Base-by-base conservation (phyloP, 2,888 invertebrate species). In the Hydrotaea cyrtoneurina region DNA sequence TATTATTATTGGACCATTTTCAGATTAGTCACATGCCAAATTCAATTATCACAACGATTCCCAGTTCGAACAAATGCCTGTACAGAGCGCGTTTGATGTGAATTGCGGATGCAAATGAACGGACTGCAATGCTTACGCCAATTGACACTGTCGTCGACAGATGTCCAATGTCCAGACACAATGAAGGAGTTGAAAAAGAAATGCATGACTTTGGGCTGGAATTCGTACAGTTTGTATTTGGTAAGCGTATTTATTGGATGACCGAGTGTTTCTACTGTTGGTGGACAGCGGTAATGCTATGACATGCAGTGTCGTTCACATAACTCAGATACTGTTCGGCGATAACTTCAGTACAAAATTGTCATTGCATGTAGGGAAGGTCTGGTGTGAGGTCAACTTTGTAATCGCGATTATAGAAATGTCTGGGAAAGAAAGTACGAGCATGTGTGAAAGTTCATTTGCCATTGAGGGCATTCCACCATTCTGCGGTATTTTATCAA, bases 1-100 rank as follows among this genome's bases (percentile, higher is more conserved):
- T 69, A 15, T 50, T 50, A 19, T 23, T 46, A 69, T 46, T 69
- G 50, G 23, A 83, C 31, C 31, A 7, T 31, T 31, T 87, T 87
- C 87, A 88, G 87, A 88, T 88, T 88, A 87, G 87, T 88, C 88
- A 88, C 87, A 88, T 88, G 88, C 87, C 88, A 88, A 87, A 87
- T 86, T 87, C 88, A 88, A 88, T 88, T 88, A 88, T 86, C 85
- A 82, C 50, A 50, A 15, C n/a, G 50, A 50, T 50, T 86, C 83
- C 84, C 78, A 84, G 80, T 82, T 84, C 84, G 21, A 53, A 13
- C 21, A 23, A 15, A 31, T 31, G 31, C 7, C 2, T 4, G 31
- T 31, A 4, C 31, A 31, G 31, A 31, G 31, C 31, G 2, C 31
- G 31, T 31, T 31, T 31, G 31, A 31, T 26, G 7, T 8, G 26